A percentile compares a stretch with the other conserved stretches of the same genome.
Conservation (phyloP, 2,113 vertebrate species). For the Empidonax alnorum region DNA sequence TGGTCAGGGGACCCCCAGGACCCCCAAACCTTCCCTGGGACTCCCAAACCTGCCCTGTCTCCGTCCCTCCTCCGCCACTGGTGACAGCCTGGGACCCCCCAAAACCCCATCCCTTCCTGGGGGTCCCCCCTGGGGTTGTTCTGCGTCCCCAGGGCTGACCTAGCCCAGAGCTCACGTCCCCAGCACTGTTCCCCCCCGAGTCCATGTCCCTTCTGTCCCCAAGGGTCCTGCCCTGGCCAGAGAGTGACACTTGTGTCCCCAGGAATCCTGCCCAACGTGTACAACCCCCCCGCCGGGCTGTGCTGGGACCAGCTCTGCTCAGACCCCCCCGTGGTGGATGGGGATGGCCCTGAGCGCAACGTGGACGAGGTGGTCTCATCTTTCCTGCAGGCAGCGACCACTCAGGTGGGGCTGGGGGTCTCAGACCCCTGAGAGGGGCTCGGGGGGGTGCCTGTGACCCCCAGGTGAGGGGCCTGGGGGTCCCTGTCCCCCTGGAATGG, state of each 20-base stretch:
- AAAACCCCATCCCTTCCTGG: neutral
- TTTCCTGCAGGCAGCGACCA: constrained; percentile 73
- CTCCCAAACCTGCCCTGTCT: neutral
- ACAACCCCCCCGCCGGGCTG: constrained; percentile 82
- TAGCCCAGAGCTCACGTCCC: neutral
- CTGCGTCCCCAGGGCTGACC: too few species aligned
- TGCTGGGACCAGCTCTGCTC: constrained; percentile 90
- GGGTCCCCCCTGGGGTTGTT: too few species aligned
- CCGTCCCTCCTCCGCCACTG: neutral
- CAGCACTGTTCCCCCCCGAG: neutral
- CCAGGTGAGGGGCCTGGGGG: too few species aligned
- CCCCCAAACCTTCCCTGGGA: too few species aligned
- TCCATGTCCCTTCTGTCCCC: neutral
- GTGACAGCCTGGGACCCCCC: constrained; percentile 77
- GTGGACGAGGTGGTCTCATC: constrained; percentile 74
- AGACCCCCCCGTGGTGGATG: constrained; percentile 85
- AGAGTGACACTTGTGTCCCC: neutral
- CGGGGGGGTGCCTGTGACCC: neutral
- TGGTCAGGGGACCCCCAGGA: constrained; percentile 60
- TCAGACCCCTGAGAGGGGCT: too few species aligned
- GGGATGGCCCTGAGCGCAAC: constrained; percentile 85
- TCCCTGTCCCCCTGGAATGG: too few species aligned
- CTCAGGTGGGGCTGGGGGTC: constrained; percentile 48
- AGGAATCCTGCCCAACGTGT: constrained; percentile 90
- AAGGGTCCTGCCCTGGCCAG: constrained; percentile 83